These are phyloP conservation scores for Psittacula echo DNA, from an alignment of 2,797 vertebrate genomes.

Conservation along the genomic window DNA sequence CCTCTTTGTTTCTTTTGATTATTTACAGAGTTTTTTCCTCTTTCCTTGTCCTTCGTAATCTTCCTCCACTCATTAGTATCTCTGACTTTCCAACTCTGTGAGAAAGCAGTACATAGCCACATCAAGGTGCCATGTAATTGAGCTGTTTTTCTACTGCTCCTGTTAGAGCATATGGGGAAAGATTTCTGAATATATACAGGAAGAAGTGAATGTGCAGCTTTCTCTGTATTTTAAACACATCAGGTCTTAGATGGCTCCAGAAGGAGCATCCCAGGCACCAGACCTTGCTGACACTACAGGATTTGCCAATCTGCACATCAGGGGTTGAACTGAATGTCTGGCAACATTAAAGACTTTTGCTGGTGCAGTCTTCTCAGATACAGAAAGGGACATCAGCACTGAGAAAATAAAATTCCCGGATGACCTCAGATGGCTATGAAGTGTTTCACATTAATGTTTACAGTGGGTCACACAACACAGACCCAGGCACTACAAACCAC, in stretches of 20 bases:
- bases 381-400: background rate
- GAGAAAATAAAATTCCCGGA: background rate
- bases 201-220: conserved; percentile 47
- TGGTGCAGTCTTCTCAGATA: background rate
- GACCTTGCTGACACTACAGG: background rate
- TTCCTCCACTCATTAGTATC: conserved; percentile 71
- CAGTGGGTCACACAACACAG: background rate
- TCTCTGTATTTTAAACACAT: conserved; percentile 28
- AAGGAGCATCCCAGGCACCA: conserved; percentile 27
- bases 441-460: background rate
- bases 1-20: background rate
- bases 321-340: background rate
- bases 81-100: conserved; percentile 74
- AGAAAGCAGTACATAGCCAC: conserved; percentile 73
- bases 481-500: background rate
- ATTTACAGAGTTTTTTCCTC: conserved; percentile 58
- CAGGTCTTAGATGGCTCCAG: conserved; percentile 67
- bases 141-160: conserved; percentile 73
- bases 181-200: conserved; percentile 58
- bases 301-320: background rate
- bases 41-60: conserved; percentile 42
- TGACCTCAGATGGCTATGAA: background rate
- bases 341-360: background rate
- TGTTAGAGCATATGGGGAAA: conserved; percentile 56
- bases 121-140: conserved; percentile 78